Evolutionary conservation across 2,888 invertebrate genomes (phyloP), one percentile per base, ranked within the genome.

Genomic region (Pilophorus perplexus): DNA sequence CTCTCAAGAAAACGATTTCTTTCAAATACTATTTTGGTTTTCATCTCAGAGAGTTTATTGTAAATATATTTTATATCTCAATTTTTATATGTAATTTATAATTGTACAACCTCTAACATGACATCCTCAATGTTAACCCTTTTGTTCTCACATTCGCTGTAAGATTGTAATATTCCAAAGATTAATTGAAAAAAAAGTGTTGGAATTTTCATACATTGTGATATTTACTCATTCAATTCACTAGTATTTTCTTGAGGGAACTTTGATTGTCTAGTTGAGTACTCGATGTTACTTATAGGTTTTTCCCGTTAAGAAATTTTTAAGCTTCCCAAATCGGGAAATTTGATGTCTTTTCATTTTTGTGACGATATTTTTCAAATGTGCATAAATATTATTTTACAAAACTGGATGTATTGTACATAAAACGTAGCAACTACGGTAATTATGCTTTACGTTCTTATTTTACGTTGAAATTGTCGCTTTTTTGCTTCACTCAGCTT

Each of bases 1-100:
- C n/a, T n/a, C n/a, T n/a, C n/a, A n/a, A n/a, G n/a, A n/a, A n/a
- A n/a, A n/a, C n/a, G n/a, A n/a, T n/a, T n/a, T n/a, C n/a, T n/a
- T n/a, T n/a, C n/a, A n/a, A n/a, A n/a, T n/a, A n/a, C n/a, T 44
- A 25, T 59, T 59, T 59, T 59, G 16, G 22, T 22, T 52, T 62
- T 48, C 22, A 18, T 62, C 38, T 62, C 48, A 46, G 33, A 62
- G 62, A 62, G 48, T 62, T 59, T 62, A 48, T 46, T 62, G 62
- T 62, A 62, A 25, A 59, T 59, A 62, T 62, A 62, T 62, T 62
- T 62, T 62, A 46, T 62, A 62, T 33, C 44, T 59, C 62, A 48
- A 62, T 62, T 62, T 62, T 62, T 62, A 33, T 62, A 62, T 62
- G 62, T 62, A 62, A n/a, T 23, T 62, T 62, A 28, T 62, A 46